Percentiles rank a stretch among this genome's conserved stretches.
phyloP scores from a whole-genome alignment of 1,140 invertebrate species.

The Scaptodrosophila lebanonensis region DNA sequence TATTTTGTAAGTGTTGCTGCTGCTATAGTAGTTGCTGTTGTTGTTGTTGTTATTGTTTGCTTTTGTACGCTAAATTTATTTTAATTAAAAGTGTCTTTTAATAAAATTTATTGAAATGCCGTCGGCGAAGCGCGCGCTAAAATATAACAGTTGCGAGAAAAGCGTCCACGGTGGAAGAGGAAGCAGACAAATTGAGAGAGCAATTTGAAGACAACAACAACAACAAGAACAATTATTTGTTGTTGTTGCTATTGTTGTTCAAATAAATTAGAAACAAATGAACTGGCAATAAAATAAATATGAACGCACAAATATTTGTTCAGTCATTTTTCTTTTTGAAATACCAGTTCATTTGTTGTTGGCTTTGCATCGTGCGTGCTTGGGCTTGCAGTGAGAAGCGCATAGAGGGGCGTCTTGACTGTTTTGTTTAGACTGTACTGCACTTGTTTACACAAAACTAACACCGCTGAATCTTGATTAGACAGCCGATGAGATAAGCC shows the following conservation, averaged over 20 bases:
- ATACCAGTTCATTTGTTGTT: slow-evolving; percentile 4
- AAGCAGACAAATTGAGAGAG: slow-evolving; percentile 15
- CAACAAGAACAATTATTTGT: slow-evolving; percentile 3
- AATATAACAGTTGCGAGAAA: slow-evolving; percentile 4
- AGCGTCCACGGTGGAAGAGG: not conserved
- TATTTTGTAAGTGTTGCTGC: slow-evolving; percentile 31
- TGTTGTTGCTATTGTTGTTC: not conserved
- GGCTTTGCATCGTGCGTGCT: not conserved
- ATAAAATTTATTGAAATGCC: slow-evolving; percentile 50
- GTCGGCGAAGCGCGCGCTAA: slow-evolving; percentile 18
- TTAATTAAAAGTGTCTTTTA: slow-evolving; percentile 71
- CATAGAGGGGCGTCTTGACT: slow-evolving; percentile 24
- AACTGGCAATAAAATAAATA: slow-evolving; percentile 20
- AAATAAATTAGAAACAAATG: slow-evolving; percentile 18
- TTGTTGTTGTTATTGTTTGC: slow-evolving; percentile 19
- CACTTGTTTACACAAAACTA: too few species aligned
- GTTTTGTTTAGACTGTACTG: slow-evolving; percentile 19
- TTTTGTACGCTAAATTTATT: slow-evolving; percentile 62
- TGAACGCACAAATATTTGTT: slow-evolving; percentile 20
- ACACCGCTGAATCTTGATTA: too few species aligned
- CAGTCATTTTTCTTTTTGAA: not conserved
- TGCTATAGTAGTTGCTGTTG: slow-evolving; percentile 17
- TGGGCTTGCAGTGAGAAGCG: slow-evolving; percentile 41
- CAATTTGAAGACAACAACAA: not conserved
- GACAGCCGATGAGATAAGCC: too few species aligned